Evolutionary conservation across 2,113 vertebrate genomes (phyloP), one percentile per base, ranked within the genome.

Genomic region (Callocephalon fimbriatum): DNA sequence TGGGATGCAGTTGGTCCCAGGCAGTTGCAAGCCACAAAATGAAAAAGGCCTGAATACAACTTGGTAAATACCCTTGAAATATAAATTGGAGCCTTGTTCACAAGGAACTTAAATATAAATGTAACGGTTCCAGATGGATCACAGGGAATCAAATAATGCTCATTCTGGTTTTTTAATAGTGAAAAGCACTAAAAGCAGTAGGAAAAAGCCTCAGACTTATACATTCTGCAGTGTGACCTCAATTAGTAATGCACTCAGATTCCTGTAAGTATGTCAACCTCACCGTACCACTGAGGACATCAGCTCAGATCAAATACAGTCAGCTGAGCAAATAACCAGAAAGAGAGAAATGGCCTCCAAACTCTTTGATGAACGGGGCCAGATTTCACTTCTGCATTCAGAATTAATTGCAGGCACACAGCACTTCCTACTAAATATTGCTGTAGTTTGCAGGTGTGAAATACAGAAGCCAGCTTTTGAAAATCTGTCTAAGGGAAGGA

Each of bases 311-410:
- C 79, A 91, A 91, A 95, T 42, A 96, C 22, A 56, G 93, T 97
- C 96, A 95, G 93, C 97, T 95, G 95, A 95, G 80, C 92, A 97
- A 97, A 97, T 76, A 97, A 51, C 66, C 70, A 75, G 45, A 84
- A 73, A 71, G 58, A 65, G 42, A 85, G 76, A 68, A 65, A 59
- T 38, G 5, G 94, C 58, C 81, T 51, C 58, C 88, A 71, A 65
- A 76, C 16, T 38, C 83, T 79, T 74, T 82, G 88, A 75, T 66
- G 84, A 53, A 90, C 2, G 19, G n/a, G 83, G 73, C 92, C 92
- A 96, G 83, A 50, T 76, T 95, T 95, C 86, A 78, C 74, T 81
- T 91, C 88, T 91, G 70, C 45, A 25, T 71, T 81, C 86, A 84
- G 68, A 81, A 70, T 83, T 71, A 92, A 82, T 51, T 35, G 83